These are phyloP conservation scores for Clarias fuscus DNA, from an alignment of 2,797 vertebrate species.

Conservation along the genomic window DNA sequence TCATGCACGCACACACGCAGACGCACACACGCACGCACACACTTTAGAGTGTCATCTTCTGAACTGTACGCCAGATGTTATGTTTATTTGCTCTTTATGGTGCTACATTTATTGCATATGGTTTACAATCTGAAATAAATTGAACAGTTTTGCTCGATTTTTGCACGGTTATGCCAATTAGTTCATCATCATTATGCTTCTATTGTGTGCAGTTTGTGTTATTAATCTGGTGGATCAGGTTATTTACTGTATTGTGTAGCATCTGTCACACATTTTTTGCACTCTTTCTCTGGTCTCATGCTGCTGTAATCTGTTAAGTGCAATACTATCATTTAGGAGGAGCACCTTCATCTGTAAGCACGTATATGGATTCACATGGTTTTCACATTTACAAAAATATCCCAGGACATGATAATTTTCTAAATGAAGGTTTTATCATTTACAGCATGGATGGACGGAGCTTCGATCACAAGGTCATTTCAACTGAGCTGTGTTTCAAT, in stretches of 20 bases:
- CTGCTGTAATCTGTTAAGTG: neutral
- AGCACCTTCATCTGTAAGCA: neutral
- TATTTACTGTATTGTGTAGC: conserved; percentile 3
- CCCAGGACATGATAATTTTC: neutral
- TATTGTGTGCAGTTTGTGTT: neutral
- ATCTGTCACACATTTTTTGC: neutral
- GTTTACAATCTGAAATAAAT: conserved; percentile 1
- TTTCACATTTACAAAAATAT: neutral
- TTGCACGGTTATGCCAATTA: neutral
- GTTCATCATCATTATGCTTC: neutral
- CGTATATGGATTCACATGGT: too few species aligned
- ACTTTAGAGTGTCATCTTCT: neutral
- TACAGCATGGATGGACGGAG: neutral
- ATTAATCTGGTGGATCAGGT: neutral
- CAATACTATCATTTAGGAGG: neutral
- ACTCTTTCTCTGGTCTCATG: neutral
- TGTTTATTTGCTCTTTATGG: conserved; percentile 8
- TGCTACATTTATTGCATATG: neutral
- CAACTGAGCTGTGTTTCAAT: neutral
- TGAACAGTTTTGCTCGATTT: neutral
- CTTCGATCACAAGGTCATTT: neutral
- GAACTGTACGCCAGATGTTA: conserved; percentile 1
- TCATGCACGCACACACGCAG: neutral
- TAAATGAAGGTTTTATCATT: neutral
- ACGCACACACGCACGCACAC: neutral